Conservation (phyloP, 2,888 invertebrate genomes). For the Troglohyphantes excavatus region DNA sequence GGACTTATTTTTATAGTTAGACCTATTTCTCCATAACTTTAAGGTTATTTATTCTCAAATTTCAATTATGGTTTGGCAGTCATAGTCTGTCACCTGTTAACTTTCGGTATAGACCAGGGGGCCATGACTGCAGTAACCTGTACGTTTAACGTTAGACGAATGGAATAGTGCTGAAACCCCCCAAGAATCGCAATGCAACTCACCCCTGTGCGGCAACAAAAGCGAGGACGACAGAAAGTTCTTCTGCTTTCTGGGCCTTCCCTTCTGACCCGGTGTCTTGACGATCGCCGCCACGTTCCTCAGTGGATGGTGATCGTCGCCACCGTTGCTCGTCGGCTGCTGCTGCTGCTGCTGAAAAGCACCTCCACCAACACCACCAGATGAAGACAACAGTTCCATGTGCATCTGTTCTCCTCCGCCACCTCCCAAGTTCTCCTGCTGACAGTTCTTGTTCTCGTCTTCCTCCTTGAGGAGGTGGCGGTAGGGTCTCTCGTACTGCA, state of each 20-base stretch:
- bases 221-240: constrained; percentile 63
- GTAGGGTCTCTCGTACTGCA: constrained; percentile 75
- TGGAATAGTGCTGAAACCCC: too few relatives aligned
- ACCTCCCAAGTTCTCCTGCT: constrained; percentile 6
- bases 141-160: too few relatives aligned
- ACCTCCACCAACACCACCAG: background rate
- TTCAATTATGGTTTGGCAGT: too few relatives aligned
- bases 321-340: constrained; percentile 19
- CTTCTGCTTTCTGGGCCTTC: constrained; percentile 76
- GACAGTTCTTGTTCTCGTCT: background rate
- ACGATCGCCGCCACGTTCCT: constrained; percentile 45
- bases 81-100: too few relatives aligned
- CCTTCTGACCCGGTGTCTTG: constrained; percentile 74
- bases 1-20: too few relatives aligned
- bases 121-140: too few relatives aligned
- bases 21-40: too few relatives aligned
- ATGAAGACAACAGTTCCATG: constrained; percentile 9
- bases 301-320: constrained; percentile 10
- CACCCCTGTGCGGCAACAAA: constrained; percentile 61
- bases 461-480: constrained; percentile 66
- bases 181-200: background rate
- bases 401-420: constrained; percentile 33
- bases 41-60: too few relatives aligned
- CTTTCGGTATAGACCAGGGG: too few relatives aligned
- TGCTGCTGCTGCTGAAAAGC: background rate